Evolutionary conservation across 2,113 vertebrate species (phyloP).

Genomic region (Antechinus flavipes): DNA sequence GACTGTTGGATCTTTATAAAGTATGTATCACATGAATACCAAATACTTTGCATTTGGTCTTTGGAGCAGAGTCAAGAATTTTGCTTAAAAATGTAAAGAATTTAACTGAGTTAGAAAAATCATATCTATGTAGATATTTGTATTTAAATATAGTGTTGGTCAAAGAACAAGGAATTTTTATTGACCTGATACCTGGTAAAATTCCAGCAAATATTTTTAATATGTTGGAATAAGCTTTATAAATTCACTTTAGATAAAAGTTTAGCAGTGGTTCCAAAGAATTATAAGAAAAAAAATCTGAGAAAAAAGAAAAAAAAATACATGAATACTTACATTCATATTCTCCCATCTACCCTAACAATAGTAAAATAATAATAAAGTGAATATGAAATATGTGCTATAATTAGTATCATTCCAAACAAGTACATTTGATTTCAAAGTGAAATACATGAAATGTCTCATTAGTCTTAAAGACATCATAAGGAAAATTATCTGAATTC

Average conservation of each 20-base stretch:
- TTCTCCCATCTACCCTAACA: too few relatives aligned
- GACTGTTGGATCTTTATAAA: slow-evolving; percentile 64
- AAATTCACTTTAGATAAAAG: background rate
- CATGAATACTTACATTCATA: too few relatives aligned
- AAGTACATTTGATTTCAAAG: too few relatives aligned
- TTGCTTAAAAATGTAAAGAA: slow-evolving; percentile 20
- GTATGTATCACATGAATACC: slow-evolving; percentile 56
- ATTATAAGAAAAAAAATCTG: background rate
- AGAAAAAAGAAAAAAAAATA: background rate
- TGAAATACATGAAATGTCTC: too few relatives aligned
- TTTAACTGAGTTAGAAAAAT: slow-evolving; percentile 41
- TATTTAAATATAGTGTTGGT: slow-evolving; percentile 30
- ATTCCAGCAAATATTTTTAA: background rate
- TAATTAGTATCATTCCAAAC: too few relatives aligned
- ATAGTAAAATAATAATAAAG: too few relatives aligned
- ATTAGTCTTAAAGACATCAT: too few relatives aligned
- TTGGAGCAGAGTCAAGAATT: slow-evolving; percentile 44
- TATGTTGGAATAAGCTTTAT: background rate
- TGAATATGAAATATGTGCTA: too few relatives aligned
- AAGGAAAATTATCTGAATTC: too few relatives aligned
- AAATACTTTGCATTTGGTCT: slow-evolving; percentile 38
- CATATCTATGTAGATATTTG: slow-evolving; percentile 42
- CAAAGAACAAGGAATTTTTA: background rate
- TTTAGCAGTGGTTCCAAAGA: background rate
- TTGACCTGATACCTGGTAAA: background rate